Conservation (phyloP, 2,888 invertebrate species). For the Drosophila neutralis region DNA sequence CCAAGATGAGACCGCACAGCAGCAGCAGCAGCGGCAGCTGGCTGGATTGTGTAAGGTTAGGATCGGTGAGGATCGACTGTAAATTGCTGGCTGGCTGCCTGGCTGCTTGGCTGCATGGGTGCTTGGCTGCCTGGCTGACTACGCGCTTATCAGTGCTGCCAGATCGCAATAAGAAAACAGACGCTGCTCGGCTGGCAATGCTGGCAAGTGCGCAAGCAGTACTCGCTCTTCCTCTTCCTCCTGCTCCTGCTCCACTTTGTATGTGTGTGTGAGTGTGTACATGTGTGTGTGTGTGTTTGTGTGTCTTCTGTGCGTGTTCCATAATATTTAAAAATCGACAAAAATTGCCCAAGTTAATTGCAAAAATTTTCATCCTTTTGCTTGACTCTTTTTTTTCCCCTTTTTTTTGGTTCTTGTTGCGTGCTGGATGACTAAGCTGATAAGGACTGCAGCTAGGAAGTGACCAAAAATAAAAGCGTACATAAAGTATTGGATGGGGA, state of each 20-base stretch:
- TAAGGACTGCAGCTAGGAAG: constrained; percentile 45
- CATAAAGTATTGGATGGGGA: not conserved
- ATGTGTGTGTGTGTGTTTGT: constrained; percentile 32
- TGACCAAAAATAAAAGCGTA: not conserved
- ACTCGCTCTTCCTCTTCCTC: not conserved
- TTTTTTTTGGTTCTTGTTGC: constrained; percentile 49
- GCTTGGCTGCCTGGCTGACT: not conserved
- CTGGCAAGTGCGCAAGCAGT: constrained; percentile 44
- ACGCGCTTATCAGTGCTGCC: constrained; percentile 65
- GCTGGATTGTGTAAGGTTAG: constrained; percentile 20
- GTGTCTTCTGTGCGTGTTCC: constrained; percentile 72
- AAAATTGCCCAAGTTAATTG: constrained; percentile 76
- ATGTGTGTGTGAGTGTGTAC: constrained; percentile 25
- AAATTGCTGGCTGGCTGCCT: constrained; percentile 34
- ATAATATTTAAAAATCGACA: constrained; percentile 80
- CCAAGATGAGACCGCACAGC: constrained; percentile 69
- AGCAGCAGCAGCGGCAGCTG: constrained; percentile 35
- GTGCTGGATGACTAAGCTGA: constrained; percentile 62
- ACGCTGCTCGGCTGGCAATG: constrained; percentile 12
- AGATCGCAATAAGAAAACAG: constrained; percentile 41
- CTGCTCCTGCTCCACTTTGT: constrained; percentile 44
- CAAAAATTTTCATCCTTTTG: constrained; percentile 50
- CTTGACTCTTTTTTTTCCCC: not conserved
- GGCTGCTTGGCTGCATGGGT: not conserved
- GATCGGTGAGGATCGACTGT: constrained; percentile 35